Percentiles rank a stretch among this genome's conserved stretches.
phyloP scores from a whole-genome alignment of 2,888 invertebrate genomes.

The Ceramica pisi region DNA sequence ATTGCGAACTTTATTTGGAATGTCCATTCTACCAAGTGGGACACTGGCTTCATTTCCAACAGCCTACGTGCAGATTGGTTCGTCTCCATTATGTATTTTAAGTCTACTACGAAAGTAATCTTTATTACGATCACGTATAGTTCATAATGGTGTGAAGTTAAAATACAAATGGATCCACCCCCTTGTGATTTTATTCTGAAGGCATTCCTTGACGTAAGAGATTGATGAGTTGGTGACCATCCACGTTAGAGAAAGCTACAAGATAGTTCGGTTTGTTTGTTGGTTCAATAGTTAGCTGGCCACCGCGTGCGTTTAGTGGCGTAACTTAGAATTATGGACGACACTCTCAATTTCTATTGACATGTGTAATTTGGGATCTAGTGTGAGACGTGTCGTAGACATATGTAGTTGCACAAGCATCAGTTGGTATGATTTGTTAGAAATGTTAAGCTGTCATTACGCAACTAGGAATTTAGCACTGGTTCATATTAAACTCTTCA shows the following conservation, averaged over 20 bases:
- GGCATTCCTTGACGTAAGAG: conserved; percentile 72
- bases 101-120: conserved; percentile 56
- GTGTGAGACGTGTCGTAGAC: conserved; percentile 61
- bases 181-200: conserved; percentile 52
- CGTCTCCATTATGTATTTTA: conserved; percentile 62
- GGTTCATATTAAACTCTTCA: conserved; percentile 12
- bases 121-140: conserved; percentile 67
- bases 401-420: conserved; percentile 64
- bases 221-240: conserved; percentile 76
- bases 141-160: conserved; percentile 64
- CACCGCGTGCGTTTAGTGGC: conserved; percentile 73
- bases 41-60: conserved; percentile 74
- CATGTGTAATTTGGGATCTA: conserved; percentile 73
- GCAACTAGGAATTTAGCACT: conserved; percentile 20
- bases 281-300: conserved; percentile 78
- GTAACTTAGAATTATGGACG: conserved; percentile 78
- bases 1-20: conserved; percentile 79
- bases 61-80: conserved; percentile 76
- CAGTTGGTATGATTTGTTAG: conserved; percentile 12
- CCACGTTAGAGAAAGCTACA: conserved; percentile 82
- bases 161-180: conserved; percentile 47
- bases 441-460: conserved; percentile 11
- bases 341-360: conserved; percentile 86
- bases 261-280: conserved; percentile 75
- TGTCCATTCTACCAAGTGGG: conserved; percentile 73